Conservation (phyloP, 2,797 vertebrate species). For the Phrynocephalus vlangalii region DNA sequence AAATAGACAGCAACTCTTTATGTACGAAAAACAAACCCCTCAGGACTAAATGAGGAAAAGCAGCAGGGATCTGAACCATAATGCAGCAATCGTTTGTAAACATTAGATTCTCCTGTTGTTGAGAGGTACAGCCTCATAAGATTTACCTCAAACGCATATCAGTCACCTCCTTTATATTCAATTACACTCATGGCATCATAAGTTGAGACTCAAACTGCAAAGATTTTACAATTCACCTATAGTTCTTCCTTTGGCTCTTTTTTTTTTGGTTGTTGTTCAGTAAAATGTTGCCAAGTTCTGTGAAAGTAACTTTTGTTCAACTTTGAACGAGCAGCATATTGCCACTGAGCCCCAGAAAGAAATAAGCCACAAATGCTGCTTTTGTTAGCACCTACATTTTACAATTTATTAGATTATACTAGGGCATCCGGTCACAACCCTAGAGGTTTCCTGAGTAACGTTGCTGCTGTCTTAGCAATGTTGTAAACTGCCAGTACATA, state of each 20-base stretch:
- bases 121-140: constrained; percentile 38
- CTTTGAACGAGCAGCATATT: constrained; percentile 34
- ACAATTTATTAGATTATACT: constrained; percentile 34
- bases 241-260: constrained; percentile 25
- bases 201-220: constrained; percentile 41
- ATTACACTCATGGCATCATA: neutral
- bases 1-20: constrained; percentile 60
- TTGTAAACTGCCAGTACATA: neutral
- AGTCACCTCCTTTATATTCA: constrained; percentile 40
- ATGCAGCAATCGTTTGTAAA: constrained; percentile 57
- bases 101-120: constrained; percentile 50
- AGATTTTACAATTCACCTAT: constrained; percentile 40
- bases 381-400: constrained; percentile 50
- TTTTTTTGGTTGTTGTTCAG: constrained; percentile 20
- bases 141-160: constrained; percentile 51
- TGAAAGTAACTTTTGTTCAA: constrained; percentile 13
- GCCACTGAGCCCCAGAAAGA: constrained; percentile 36
- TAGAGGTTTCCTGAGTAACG: neutral
- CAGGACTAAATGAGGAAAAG: constrained; percentile 48
- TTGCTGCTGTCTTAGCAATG: neutral
- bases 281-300: constrained; percentile 50
- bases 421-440: neutral
- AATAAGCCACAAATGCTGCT: constrained; percentile 47
- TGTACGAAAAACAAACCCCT: constrained; percentile 60
- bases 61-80: constrained; percentile 43